These are phyloP conservation scores for Scopus umbretta DNA, from an alignment of 2,113 vertebrate genomes.

Conservation along the genomic window DNA sequence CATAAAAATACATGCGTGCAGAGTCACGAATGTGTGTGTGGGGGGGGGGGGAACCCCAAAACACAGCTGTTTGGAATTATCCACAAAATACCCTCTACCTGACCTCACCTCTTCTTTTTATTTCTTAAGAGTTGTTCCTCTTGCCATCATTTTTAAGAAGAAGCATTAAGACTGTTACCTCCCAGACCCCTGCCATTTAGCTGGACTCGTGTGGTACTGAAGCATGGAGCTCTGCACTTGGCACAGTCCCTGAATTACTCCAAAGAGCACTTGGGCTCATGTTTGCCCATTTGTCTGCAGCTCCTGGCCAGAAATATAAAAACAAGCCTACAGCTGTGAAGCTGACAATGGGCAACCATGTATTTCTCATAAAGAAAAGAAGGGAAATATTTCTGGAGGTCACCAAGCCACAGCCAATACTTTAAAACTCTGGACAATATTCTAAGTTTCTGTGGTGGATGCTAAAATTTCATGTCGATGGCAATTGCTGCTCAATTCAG, in stretches of 20 bases:
- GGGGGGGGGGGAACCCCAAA: background rate
- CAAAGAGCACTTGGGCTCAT: background rate
- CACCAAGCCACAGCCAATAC: background rate
- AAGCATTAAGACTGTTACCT: background rate
- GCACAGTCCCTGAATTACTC: background rate
- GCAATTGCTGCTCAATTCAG: background rate
- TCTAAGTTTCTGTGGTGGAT: background rate
- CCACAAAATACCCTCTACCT: background rate
- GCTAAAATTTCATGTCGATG: background rate
- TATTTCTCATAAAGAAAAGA: background rate
- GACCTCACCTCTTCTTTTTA: background rate
- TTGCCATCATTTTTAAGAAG: background rate
- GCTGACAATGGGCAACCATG: background rate
- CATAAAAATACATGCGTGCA: background rate
- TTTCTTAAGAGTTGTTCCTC: background rate
- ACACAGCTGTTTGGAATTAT: background rate
- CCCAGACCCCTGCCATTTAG: background rate
- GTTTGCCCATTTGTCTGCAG: background rate
- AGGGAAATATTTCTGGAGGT: background rate
- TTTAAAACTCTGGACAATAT: background rate
- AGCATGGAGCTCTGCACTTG: background rate
- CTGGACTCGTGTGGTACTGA: background rate
- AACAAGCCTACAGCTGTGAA: rapidly evolving
- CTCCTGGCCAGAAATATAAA: background rate
- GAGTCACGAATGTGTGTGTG: background rate